These are phyloP conservation scores for Hylaeus anthracinus DNA, from an alignment of 1,140 invertebrate species.

Conservation along the genomic window DNA sequence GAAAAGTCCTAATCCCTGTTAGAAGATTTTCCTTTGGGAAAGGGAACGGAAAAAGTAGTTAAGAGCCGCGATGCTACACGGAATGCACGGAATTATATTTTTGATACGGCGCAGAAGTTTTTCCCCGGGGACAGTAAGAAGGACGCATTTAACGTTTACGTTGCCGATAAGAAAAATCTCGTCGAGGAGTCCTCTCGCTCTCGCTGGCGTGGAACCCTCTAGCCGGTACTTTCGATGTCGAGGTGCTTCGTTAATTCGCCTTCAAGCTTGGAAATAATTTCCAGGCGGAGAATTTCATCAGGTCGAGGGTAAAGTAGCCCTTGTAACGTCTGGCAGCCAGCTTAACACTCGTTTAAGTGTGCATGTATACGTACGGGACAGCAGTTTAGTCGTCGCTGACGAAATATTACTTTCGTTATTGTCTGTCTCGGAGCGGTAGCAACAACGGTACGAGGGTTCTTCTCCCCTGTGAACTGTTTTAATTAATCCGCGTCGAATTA, in stretches of 20 bases:
- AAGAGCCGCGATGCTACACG: background rate
- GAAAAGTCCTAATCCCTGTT: background rate
- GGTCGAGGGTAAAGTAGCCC: conserved; percentile 64
- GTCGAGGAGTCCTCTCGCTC: background rate
- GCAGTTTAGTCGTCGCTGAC: conserved; percentile 60
- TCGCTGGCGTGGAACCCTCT: conserved; percentile 1
- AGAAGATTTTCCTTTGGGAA: background rate
- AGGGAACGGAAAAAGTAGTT: background rate
- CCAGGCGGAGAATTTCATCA: conserved; percentile 65
- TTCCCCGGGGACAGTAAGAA: conserved; percentile 2
- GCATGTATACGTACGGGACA: conserved; percentile 46
- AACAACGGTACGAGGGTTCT: conserved; percentile 46
- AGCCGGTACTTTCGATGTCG: conserved; percentile 47
- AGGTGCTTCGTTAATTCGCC: conserved; percentile 63
- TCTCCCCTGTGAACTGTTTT: conserved; percentile 61
- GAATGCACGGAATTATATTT: conserved; percentile 13
- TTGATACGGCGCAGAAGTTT: conserved; percentile 12
- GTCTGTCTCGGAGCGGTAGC: conserved; percentile 52
- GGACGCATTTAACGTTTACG: conserved; percentile 29
- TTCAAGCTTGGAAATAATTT: conserved; percentile 66
- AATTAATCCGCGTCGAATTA: conserved; percentile 70
- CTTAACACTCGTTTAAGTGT: conserved; percentile 63
- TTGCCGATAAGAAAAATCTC: conserved; percentile 45
- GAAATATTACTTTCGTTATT: conserved; percentile 69
- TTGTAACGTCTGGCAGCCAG: conserved; percentile 66